Base-by-base conservation (phyloP, 1,140 invertebrate genomes). In the Chrysomallon squamiferum region DNA sequence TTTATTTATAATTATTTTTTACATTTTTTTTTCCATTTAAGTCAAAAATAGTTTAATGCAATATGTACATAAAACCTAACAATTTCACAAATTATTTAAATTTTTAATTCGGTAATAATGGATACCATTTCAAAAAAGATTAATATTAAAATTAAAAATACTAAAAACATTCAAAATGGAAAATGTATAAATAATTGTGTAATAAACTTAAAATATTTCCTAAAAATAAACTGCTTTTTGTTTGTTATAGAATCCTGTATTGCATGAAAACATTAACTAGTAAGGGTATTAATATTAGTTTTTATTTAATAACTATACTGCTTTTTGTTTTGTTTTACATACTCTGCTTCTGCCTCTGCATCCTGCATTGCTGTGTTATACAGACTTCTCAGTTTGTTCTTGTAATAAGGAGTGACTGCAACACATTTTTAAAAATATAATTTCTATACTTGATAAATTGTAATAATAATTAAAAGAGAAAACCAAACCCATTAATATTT, bases 301-400 rank as follows among this genome's bases (percentile, higher is more conserved):
- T 38, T 38, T 38, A 15, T 38, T 38, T 38, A 38, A 15, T 38
- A 38, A 38, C 35, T 7, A 38, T 38, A 38, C 35, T 38, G 35
- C 15, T 7, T 15, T 7, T 38, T 5, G 5, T 5, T 38, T 7
- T 7, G 5, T 38, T 38, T 38, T 7, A 38, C 75, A 77, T 76
- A 84, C 65, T 93, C 91, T 76, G 95, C 93, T 84, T 97, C 95
- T 72, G 91, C 89, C 69, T 92, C 90, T 2, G 93, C 91, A 82
- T 96, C 95, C 29, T 88, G 81, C 50, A 95, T 86, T 0, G 93
- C 93, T 30, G 90, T 89, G 79, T 91, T 93, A 73, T 95, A 93
- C n/a, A 95, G 83, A 54, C 87, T 89, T 85, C 92, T 94, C 30
- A 96, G 82, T 84, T 95, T 94, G 76, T 91, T 89, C 84, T 92